Base-by-base conservation (phyloP, 1,140 invertebrate genomes). In the Drosophila bocqueti region DNA sequence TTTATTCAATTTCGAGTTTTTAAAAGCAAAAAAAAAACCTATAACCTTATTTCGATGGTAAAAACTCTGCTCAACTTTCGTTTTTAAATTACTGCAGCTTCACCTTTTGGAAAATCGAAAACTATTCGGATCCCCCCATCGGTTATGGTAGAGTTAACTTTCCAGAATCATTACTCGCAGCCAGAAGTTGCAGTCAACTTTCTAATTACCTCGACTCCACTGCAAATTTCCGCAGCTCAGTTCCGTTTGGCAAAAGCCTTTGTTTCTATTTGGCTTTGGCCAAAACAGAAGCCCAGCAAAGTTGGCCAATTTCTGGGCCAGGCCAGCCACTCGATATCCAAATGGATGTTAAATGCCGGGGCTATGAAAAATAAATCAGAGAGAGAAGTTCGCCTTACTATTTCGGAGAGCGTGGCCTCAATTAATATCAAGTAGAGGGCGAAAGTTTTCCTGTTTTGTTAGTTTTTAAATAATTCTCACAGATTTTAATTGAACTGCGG, bases 401-500 rank as follows among this genome's bases (percentile, higher is more conserved):
- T 68, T 71, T 55, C 68, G 64, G 61, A 36, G 61, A 46, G 61
- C 40, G n/a, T 81, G 84, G 64, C 81, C 80, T 65, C 80, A 81
- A 89, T 86, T 71, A 69, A 69, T 61, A 77, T 83, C 57, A 50
- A 83, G 76, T 72, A 60, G 55, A 21, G 31, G 36, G 47, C n/a
- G 36, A 87, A 87, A 87, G 81, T 87, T 87, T 80, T 81, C 54
- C 65, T 75, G 68, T 79, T 79, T 72, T 62, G 68, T 81, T 84
- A 81, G 81, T 81, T 84, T 77, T 85, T 77, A 80, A 89, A 87
- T 81, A 71, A 81, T 78, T 84, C 78, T 81, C 31, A 24, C 52
- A 47, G 76, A 89, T 87, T 84, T 87, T 87, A 87, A 87, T 87
- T 89, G 84, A 87, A 78, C 64, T 26, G 36, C 43, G 47, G 26